phyloP scores from a whole-genome alignment of 2,113 vertebrate genomes.

The Mesembrinibis cayennensis region DNA sequence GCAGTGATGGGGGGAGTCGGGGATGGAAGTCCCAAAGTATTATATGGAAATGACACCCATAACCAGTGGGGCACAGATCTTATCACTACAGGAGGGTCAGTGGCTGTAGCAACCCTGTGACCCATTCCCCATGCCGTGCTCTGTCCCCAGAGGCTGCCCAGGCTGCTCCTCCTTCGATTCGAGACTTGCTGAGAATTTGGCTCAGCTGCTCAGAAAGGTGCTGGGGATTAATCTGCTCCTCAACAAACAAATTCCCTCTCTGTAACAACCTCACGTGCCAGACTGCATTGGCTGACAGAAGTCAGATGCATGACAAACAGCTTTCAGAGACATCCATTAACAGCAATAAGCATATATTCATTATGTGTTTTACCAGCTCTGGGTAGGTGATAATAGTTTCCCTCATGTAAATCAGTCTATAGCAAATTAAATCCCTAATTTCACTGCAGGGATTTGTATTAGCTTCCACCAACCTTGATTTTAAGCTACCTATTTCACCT shows the following conservation, averaged over 20 bases:
- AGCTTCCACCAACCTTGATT: not conserved
- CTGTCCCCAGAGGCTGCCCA: not conserved
- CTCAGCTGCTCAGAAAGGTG: not conserved
- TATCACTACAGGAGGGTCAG: not conserved
- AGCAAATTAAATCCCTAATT: not conserved
- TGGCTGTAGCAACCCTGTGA: not conserved
- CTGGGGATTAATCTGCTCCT: not conserved
- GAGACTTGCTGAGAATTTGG: not conserved
- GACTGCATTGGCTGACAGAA: not conserved
- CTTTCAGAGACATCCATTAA: not conserved
- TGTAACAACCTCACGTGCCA: not conserved
- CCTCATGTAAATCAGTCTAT: not conserved
- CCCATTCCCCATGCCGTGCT: fast-evolving
- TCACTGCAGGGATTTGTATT: not conserved
- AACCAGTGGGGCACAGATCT: not conserved
- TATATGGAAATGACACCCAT: not conserved
- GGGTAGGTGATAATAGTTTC: not conserved
- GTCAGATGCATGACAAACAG: not conserved
- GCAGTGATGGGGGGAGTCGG: fast-evolving
- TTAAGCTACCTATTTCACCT: not conserved
- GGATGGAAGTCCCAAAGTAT: not conserved
- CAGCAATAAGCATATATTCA: not conserved
- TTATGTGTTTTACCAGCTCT: not conserved
- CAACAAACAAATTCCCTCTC: not conserved
- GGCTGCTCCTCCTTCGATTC: fast-evolving